phyloP scores from a whole-genome alignment of 2,888 invertebrate species.

The Panopea generosa region DNA sequence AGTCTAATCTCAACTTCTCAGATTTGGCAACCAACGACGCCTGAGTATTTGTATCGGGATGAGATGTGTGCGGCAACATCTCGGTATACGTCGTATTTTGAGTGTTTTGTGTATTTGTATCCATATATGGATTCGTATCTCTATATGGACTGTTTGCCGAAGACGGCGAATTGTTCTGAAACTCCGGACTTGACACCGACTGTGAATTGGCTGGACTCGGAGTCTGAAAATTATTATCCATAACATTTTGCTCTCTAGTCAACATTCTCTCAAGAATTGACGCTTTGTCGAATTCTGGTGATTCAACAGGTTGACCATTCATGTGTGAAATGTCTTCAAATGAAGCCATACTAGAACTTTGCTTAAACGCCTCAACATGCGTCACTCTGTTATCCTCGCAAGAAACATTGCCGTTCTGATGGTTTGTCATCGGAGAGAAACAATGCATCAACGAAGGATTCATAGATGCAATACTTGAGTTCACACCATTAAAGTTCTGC shows the following conservation, averaged over 20 bases:
- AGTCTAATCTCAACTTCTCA: conserved; percentile 71
- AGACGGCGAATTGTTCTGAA: conserved; percentile 57
- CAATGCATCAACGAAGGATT: not conserved
- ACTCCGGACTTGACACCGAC: conserved; percentile 58
- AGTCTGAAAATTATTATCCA: conserved; percentile 43
- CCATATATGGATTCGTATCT: conserved; percentile 42
- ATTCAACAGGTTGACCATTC: conserved; percentile 24
- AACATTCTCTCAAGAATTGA: conserved; percentile 55
- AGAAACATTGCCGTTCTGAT: not conserved
- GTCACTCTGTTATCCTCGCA: not conserved
- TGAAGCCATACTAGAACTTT: conserved; percentile 6
- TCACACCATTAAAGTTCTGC: not conserved
- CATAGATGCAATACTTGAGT: not conserved
- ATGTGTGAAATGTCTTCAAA: conserved; percentile 36
- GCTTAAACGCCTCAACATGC: not conserved
- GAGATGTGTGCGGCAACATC: not conserved
- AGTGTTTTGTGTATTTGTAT: conserved; percentile 38
- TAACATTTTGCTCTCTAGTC: conserved; percentile 34
- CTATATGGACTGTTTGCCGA: conserved; percentile 47
- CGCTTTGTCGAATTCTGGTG: conserved; percentile 40
- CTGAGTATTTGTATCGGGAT: conserved; percentile 70
- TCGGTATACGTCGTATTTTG: conserved; percentile 15
- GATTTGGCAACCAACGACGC: conserved; percentile 72
- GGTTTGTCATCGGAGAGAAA: not conserved
- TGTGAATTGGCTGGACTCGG: conserved; percentile 38